Evolutionary conservation across 2,113 vertebrate species (phyloP), one percentile per base, ranked within the genome.

Genomic region (Scomber scombrus): DNA sequence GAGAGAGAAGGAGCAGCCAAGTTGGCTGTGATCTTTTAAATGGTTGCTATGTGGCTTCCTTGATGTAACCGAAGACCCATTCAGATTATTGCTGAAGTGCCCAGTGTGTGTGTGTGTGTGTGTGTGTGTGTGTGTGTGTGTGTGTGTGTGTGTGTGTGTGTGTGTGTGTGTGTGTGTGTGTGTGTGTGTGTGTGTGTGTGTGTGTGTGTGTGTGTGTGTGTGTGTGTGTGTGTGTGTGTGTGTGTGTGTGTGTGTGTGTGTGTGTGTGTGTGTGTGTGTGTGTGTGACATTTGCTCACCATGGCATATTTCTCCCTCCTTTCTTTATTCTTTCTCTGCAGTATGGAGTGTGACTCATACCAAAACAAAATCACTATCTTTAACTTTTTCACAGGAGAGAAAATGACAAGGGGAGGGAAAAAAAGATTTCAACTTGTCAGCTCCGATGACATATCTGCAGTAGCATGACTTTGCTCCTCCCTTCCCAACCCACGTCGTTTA

Each of bases 311-410:
- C 34, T 65, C 34, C 54, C 49, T 80, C 50, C 34, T 72, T 51
- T 65, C 23, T 62, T 62, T 86, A 50, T 58, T 63, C 71, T 74
- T 63, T 85, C 66, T 78, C 77, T 85, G 63, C 72, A 69, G 69
- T 66, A 66, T 65, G 29, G 52, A 65, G 69, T 40, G 69, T 88
- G 81, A 81, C 60, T 89, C 88, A 85, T 82, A 71, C 72, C 72
- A 71, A 82, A 86, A 75, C 45, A 73, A 70, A 80, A 80, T 51
- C 52, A 68, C 61, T 66, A 64, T 69, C 58, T 84, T 70, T 73
- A 87, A 65, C 61, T 64, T 80, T 76, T 54, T 75, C 60, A 67
- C 61, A 70, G 40, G 16, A 47, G 47, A 73, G 43, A 29, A 56
- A 49, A 60, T 2, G 23, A 63, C 5, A n/a, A 13, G 3, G 5